Base-by-base conservation (phyloP, 1,140 invertebrate genomes). In the Planococcus citri region DNA sequence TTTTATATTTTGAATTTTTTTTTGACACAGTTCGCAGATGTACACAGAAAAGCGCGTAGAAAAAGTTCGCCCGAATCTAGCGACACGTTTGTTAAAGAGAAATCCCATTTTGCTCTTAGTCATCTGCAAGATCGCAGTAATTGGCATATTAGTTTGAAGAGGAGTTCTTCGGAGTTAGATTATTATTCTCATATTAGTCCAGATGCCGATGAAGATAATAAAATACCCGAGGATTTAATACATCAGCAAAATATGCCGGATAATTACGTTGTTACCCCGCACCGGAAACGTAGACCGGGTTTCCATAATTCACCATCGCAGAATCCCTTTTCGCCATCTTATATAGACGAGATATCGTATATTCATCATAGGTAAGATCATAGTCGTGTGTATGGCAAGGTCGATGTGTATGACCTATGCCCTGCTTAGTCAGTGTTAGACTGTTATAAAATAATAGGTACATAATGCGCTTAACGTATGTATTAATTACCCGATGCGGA, bases 221-320 rank as follows among this genome's bases (percentile, higher is more conserved):
- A 81, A 70, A 79, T 80, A 25, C 73, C 80, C 57, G 80, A 82
- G 27, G 80, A 81, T 58, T 77, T 75, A 0, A 78, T 82, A 58
- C 78, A 81, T 70, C 77, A 78, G 29, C 76, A 79, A 38, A 77
- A 71, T 8, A 72, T 78, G 9, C 79, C 80, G 22, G 81, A 82
- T 71, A 81, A 80, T 72, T 91, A 91, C 74, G 88, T 91, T 27
- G 90, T 92, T 6, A 91, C 88, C 38, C 90, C 90, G 0, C 89
- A 91, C 78, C 78, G 90, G 72, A 91, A 92, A 78, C 81, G 89
- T 77, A 80, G 89, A 75, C 89, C 89, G 0, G 89, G 90, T 25
- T 92, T 92, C 76, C 88, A 91, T 74, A 91, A 91, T 75, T 86
- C 89, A 8, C 89, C 89, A 9, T 86, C 88, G 61, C 89, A 91